These are phyloP conservation scores for Ardeotis arabs DNA, from an alignment of 2,113 vertebrate genomes.

Conservation along the genomic window DNA sequence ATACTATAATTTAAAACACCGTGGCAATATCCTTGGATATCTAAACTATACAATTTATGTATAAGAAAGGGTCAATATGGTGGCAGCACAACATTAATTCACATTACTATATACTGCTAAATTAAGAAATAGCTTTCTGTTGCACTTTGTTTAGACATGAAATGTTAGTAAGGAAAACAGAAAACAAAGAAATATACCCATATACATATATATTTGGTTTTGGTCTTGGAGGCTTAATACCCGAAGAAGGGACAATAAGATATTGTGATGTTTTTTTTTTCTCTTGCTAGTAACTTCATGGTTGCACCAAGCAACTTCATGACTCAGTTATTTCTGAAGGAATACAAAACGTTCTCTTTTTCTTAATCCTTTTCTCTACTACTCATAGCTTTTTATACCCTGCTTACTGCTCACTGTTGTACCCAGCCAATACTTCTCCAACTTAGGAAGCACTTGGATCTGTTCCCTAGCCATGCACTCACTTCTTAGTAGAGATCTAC, in stretches of 20 bases:
- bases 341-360: constrained; percentile 18
- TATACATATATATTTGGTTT: background rate
- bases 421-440: background rate
- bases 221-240: background rate
- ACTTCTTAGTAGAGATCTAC: constrained; percentile 26
- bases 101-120: background rate
- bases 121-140: background rate
- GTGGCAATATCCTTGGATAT: background rate
- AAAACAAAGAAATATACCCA: background rate
- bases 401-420: background rate
- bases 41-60: background rate
- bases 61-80: background rate
- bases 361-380: constrained; percentile 13
- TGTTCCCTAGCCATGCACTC: background rate
- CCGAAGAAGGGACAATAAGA: background rate
- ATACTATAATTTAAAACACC: background rate
- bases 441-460: constrained; percentile 44
- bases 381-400: constrained; percentile 13
- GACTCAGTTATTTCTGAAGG: constrained; percentile 36
- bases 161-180: background rate
- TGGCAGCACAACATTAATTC: background rate
- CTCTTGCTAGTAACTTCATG: background rate
- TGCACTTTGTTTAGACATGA: background rate
- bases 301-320: background rate
- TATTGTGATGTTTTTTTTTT: background rate